Percentiles rank a stretch among this genome's conserved stretches.
Conservation (phyloP, 2,113 vertebrate species). For the Sorex araneus region DNA sequence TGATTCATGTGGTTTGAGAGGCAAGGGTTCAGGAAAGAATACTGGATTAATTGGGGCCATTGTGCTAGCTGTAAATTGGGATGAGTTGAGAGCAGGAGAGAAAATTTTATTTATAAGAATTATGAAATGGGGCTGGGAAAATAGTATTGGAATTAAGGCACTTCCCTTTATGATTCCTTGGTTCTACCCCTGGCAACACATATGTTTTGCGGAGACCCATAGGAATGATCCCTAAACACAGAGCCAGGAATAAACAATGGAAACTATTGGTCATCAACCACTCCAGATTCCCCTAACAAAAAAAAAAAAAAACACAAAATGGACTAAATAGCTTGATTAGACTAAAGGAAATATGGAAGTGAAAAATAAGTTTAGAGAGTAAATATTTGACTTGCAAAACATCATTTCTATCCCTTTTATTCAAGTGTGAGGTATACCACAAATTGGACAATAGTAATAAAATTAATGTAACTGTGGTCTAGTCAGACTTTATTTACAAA, state of each 20-base stretch:
- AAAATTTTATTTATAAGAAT: background rate
- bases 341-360: background rate
- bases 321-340: background rate
- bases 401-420: background rate
- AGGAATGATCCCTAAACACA: no score
- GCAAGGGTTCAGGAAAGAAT: background rate
- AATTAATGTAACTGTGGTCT: background rate
- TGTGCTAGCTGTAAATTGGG: background rate
- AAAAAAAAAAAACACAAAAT: no score
- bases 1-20: background rate
- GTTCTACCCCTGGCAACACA: no score
- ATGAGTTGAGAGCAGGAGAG: background rate
- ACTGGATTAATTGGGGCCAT: background rate
- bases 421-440: background rate
- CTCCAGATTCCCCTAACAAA: no score
- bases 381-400: background rate
- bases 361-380: background rate
- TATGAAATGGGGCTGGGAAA: background rate
- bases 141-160: no score
- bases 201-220: no score
- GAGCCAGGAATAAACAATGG: no score
- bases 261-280: no score
- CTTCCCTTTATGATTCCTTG: no score
- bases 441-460: background rate
- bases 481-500: background rate